Evolutionary conservation across 37 sponge, comb jelly and placozoan species (phyloP), one percentile per base, ranked within the genome.

Genomic region (Halichondria panicea): DNA sequence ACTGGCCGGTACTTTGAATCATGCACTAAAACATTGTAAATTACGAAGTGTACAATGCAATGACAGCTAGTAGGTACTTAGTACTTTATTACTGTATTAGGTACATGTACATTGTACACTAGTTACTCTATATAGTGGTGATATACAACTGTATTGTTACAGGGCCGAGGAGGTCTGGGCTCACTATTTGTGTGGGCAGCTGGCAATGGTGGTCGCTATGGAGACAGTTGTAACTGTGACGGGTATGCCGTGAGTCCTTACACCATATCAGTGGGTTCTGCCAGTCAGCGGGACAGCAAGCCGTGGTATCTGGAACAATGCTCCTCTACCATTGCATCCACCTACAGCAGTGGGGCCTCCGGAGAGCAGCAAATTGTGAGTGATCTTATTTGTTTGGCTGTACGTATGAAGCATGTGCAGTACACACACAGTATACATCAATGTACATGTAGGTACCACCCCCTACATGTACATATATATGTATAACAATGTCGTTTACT

Each of bases 161-260:
- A 86, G 83, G 99, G 99, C 45, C 81, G 99, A 36, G 50, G 68
- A 30, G 94, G 97, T 4, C 76, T 84, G 13, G 99, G 99, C 6
- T 91, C 92, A 3, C 85, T 99, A 31, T 99, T 88, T 78, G 92
- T 99, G 68, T 99, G 99, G 99, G 99, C 99, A 32, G 89, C 92
- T 75, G 99, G 99, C 0, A 99, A 99, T 83, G 99, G 99, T 18
- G 99, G 99, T 8, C 57, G 67, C 11, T 41, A 75, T 27, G 55
- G 66, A 12, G 99, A 99, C 72, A 92, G 85, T 65, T 99, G 99
- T 48, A 96, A 91, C 76, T 96, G 97, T 62, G 99, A 99, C 81
- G 99, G 99, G 18, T 99, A 99, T 48, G 94, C 87, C n/a, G 79
- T 94, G 33, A 83, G 89, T 32, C 96, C 96, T 31, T 96, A 81